phyloP scores from a whole-genome alignment of 2,113 vertebrate species.

The Lepus europaeus region DNA sequence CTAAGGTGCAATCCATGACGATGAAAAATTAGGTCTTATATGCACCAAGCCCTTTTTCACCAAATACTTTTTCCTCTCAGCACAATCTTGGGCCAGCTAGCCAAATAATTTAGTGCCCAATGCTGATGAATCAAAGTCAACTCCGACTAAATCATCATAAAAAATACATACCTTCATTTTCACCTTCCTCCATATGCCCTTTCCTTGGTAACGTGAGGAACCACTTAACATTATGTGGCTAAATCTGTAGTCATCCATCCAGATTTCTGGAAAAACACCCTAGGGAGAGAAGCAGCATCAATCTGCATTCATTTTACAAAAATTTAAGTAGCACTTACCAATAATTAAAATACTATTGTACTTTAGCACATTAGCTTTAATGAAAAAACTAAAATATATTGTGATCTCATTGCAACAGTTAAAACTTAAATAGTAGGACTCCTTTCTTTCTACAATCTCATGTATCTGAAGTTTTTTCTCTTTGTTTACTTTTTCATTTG shows the following conservation, averaged over 20 bases:
- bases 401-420: background rate
- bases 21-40: background rate
- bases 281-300: background rate
- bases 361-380: background rate
- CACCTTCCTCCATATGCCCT: background rate
- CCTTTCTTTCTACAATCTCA: background rate
- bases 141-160: background rate
- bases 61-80: background rate
- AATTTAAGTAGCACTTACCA: background rate
- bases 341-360: background rate
- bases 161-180: background rate
- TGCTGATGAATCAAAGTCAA: constrained; percentile 4
- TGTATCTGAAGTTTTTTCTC: background rate
- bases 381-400: background rate
- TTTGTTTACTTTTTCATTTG: background rate
- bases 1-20: background rate
- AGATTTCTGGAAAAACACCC: background rate
- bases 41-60: background rate
- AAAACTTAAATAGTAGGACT: background rate
- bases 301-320: background rate
- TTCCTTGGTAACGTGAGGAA: background rate
- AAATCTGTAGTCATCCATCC: constrained; percentile 8
- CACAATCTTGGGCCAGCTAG: background rate
- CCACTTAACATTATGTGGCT: background rate
- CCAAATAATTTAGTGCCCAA: background rate